A percentile compares a stretch with the other conserved stretches of the same genome.
Evolutionary conservation across 2,888 invertebrate genomes (phyloP).

Genomic region (Tanaodytes sp.): DNA sequence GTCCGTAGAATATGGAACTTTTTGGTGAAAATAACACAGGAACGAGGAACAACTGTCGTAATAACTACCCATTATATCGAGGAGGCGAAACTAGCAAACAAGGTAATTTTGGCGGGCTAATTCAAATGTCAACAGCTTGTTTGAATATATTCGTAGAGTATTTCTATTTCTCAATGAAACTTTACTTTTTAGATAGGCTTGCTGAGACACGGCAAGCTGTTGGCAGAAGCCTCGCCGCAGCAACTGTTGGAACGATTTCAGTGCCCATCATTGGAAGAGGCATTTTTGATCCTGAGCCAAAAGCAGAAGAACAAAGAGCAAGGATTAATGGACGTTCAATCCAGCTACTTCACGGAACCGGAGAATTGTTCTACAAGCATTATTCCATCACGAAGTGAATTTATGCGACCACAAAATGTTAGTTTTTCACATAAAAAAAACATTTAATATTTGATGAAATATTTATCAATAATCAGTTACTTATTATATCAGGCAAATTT

Average conservation of each 20-base stretch:
- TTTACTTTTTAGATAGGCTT: conserved; percentile 83
- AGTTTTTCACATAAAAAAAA: too few relatives aligned
- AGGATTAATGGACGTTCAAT: conserved; percentile 35
- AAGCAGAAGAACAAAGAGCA: conserved; percentile 74
- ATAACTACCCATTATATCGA: conserved; percentile 97
- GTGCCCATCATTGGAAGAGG: conserved; percentile 86
- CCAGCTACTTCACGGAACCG: conserved; percentile 19
- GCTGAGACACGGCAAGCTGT: conserved; percentile 86
- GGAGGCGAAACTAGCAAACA: conserved; percentile 87
- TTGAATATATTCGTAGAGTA: too few relatives aligned
- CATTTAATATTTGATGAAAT: too few relatives aligned
- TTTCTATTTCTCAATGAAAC: not conserved
- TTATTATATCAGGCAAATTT: too few relatives aligned
- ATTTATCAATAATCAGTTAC: too few relatives aligned
- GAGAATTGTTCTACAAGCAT: too few relatives aligned
- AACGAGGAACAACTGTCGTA: conserved; percentile 84
- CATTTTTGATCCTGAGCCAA: conserved; percentile 86
- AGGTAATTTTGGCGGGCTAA: too few relatives aligned
- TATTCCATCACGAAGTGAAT: too few relatives aligned
- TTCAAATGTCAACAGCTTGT: too few relatives aligned
- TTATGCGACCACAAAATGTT: too few relatives aligned
- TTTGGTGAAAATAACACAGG: conserved; percentile 81
- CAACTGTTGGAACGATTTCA: conserved; percentile 81
- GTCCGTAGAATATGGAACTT: conserved; percentile 96
- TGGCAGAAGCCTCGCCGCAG: conserved; percentile 88